Evolutionary conservation across 1,140 invertebrate genomes (phyloP).

Genomic region (Heliconius melpomene): DNA sequence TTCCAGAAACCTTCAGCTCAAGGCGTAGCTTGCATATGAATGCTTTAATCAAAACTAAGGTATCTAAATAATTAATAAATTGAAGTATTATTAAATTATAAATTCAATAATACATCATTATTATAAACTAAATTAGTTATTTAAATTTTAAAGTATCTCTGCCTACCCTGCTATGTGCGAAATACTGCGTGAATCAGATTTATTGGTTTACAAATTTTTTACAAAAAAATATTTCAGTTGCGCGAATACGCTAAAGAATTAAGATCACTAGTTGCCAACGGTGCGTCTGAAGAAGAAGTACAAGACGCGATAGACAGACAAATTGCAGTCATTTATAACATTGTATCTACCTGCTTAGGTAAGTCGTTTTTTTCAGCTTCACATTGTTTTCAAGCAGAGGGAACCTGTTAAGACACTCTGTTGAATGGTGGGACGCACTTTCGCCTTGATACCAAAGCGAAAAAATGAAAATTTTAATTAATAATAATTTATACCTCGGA

Average conservation of each 20-base stretch:
- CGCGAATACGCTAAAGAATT: constrained; percentile 91
- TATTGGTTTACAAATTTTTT: background rate
- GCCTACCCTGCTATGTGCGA: too few species aligned
- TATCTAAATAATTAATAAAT: constrained; percentile 53
- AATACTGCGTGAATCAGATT: too few species aligned
- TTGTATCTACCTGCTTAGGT: constrained; percentile 89
- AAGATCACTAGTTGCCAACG: constrained; percentile 82
- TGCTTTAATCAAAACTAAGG: constrained; percentile 90
- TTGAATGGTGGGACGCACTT: too few species aligned
- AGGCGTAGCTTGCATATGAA: constrained; percentile 89
- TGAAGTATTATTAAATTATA: background rate
- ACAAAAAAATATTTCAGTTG: constrained; percentile 79
- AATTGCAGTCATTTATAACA: constrained; percentile 89
- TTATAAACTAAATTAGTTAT: too few species aligned
- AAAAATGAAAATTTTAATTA: too few species aligned
- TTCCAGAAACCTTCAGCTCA: constrained; percentile 90
- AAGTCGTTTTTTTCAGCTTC: constrained; percentile 14
- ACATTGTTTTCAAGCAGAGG: too few species aligned
- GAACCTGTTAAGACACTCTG: too few species aligned
- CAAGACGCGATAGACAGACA: constrained; percentile 84
- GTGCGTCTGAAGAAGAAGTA: constrained; percentile 81
- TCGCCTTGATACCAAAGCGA: too few species aligned
- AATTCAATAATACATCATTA: too few species aligned
- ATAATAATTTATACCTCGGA: too few species aligned
- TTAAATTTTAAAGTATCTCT: too few species aligned